Base-by-base conservation (phyloP, 1,140 invertebrate genomes). In the Aphidius gifuensis region DNA sequence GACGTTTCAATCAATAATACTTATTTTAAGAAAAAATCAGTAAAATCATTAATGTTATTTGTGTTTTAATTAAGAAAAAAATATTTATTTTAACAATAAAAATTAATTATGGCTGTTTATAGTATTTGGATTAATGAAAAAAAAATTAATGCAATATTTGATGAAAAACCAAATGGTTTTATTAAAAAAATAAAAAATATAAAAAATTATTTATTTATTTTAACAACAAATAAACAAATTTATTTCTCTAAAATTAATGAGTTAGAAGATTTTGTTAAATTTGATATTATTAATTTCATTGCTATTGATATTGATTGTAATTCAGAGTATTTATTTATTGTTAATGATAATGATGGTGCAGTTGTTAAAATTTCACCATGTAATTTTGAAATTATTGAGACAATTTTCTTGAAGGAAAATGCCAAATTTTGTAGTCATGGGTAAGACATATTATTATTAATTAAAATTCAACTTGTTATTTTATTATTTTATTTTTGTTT, bases 391-490 rank as follows among this genome's bases (percentile, higher is more conserved):
- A 70, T 82, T 46, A 70, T 84, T 64, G 83, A 86, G 68, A 86
- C 86, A 72, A 84, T 89, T 46, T 70, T 85, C 64, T 76, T 90
- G 16, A 83, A 83, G 68, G 87, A 89, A 70, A 85, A 88, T 63
- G 73, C 81, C 3, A 85, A 85, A 70, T 83, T 79, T 68, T 89
- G 87, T 67, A 80, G 79, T 51, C 86, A 88, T 71, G 87, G 87
- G 71, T 82, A 69, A 4, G 74, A 59, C 8, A 8, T 61, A 32
- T 32, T 3, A 23, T 47, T 32, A 56, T 46, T 11, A n/a, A 48
- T 7, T 21, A 48, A 1, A 39, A 57, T 21, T 48, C 47, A 6
- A 9, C n/a, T 16, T 23, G 1, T 48, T 39, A 7, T 9, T 58
- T 39, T 43, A 51, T 56, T 40, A 55, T 32, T 1, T 55, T 44